phyloP scores from a whole-genome alignment of 2,888 invertebrate species.

The Poecilobothrus nobilitatus region DNA sequence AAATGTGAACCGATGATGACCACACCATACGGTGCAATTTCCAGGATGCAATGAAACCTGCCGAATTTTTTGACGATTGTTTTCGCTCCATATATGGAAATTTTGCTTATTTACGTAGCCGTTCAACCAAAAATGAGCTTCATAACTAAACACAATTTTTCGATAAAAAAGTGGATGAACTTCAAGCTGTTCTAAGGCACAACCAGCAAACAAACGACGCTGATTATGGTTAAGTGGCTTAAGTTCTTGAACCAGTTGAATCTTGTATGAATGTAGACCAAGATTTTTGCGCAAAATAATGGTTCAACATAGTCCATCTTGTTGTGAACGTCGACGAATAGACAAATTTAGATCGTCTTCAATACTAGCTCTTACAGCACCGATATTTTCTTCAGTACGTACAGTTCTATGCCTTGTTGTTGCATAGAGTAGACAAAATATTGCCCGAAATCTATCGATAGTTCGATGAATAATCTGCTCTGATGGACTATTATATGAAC shows the following conservation, averaged over 20 bases:
- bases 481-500: not conserved
- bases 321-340: not conserved
- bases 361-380: too few species aligned
- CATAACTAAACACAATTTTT: too few species aligned
- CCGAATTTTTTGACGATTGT: too few species aligned
- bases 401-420: constrained; percentile 2
- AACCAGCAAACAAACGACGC: not conserved
- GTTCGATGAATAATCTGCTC: constrained; percentile 2
- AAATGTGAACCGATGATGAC: too few species aligned
- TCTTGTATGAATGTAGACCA: too few species aligned
- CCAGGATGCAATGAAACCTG: too few species aligned
- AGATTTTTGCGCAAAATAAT: not conserved
- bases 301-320: not conserved
- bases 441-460: not conserved
- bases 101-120: too few species aligned
- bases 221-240: not conserved
- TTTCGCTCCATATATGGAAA: too few species aligned
- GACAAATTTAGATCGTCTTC: not conserved
- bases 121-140: too few species aligned
- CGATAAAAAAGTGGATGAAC: too few species aligned
- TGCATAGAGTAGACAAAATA: not conserved
- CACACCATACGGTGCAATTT: too few species aligned
- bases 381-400: not conserved
- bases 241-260: not conserved
- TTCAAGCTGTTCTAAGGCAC: not conserved